Base-by-base conservation (phyloP, 2,797 vertebrate genomes). In the Darevskia mixta region DNA sequence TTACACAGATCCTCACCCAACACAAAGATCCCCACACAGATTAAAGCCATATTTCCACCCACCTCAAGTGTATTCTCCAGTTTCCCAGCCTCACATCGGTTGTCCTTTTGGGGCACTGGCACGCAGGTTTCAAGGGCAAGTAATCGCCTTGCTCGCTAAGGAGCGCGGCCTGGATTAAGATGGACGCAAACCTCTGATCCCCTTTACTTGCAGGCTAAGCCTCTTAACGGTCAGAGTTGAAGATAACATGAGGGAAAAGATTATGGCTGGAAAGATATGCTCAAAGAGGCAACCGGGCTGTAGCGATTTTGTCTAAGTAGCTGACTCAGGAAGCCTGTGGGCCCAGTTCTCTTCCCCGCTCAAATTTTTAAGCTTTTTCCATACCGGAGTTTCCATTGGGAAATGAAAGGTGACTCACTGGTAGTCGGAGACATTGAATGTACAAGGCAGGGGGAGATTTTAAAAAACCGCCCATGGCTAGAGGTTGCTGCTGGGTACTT, bases 161-260 rank as follows among this genome's bases (percentile, higher is more conserved):
- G 35, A 79, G 11, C 0, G 0, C 0, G 0, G n/a, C 77, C 25
- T 18, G 79, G 91, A 93, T 95, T 92, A 93, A 83, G 8, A 0
- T 71, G 32, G 87, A 77, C 2, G 18, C 89, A 77, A 82, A 23
- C 90, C 61, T 20, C 13, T 13, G 76, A 92, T 90, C 93, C 82
- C 90, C 84, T 88, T 83, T 71, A 17, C 72, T 87, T 45, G 86
- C 32, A 61, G 82, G 71, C 83, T 93, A 90, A 95, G 89, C 18
- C 1, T 89, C 73, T 91, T 87, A 55, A 64, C 66, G 87, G 85
- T 79, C 5, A 2, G 85, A 86, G 49, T 55, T 25, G 83, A 87
- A 78, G 86, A 55, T 82, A 82, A 58, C n/a, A 79, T 32, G 90
- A 90, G 90, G 0, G 2, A 79, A 10, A 72, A 85, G 85, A 91